Percentiles rank a stretch among this genome's conserved stretches.
phyloP scores from a whole-genome alignment of 2,797 vertebrate species.

The Anniella stebbinsi region DNA sequence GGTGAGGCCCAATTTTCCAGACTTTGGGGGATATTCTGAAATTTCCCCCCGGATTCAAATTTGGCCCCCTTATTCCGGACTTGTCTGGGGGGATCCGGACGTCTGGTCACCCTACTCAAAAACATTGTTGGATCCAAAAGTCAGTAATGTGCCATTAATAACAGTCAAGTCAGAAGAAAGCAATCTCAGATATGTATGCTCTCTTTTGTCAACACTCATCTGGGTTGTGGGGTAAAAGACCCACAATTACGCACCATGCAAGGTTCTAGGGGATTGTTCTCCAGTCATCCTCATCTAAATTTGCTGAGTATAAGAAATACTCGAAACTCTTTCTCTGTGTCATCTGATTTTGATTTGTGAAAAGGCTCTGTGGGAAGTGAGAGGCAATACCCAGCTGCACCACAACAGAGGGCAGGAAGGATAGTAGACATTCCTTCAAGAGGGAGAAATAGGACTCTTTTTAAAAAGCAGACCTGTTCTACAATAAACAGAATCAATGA shows the following conservation, averaged over 20 bases:
- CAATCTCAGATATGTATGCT: neutral
- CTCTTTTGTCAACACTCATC: neutral
- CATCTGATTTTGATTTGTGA: neutral
- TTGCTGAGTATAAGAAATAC: neutral
- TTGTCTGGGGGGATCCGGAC: no score
- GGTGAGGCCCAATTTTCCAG: no score
- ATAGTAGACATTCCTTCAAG: neutral
- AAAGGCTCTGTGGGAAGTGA: neutral
- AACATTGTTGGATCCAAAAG: neutral
- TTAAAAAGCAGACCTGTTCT: neutral
- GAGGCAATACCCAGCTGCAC: no score
- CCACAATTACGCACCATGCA: neutral
- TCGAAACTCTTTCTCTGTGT: neutral
- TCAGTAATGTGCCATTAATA: neutral
- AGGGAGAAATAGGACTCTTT: neutral
- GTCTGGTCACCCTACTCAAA: no score
- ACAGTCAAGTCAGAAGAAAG: neutral
- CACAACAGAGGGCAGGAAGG: neutral
- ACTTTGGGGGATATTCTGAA: no score
- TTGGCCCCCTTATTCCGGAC: no score
- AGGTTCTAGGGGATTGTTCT: neutral
- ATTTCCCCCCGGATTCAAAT: no score
- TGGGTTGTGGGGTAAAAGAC: neutral
- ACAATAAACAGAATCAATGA: neutral
- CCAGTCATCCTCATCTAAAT: neutral